Conservation (phyloP, 2,797 vertebrate species). For the Lagothrix lagotricha region DNA sequence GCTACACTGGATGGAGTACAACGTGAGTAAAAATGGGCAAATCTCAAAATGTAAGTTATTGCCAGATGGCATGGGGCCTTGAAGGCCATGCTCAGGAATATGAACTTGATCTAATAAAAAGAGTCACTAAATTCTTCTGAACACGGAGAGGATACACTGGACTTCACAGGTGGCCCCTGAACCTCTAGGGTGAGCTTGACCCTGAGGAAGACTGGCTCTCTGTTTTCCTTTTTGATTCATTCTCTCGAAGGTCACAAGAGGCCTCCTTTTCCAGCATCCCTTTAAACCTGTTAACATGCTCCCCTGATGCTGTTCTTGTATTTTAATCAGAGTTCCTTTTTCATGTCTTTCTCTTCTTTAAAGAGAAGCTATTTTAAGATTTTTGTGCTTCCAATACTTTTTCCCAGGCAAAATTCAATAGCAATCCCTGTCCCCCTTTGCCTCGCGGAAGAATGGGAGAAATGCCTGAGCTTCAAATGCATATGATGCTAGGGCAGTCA, state of each 20-base stretch:
- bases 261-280: neutral
- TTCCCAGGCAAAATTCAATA: constrained; percentile 26
- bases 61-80: neutral
- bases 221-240: constrained; percentile 59
- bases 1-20: neutral
- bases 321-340: constrained; percentile 5
- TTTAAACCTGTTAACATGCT: neutral
- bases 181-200: neutral
- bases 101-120: neutral
- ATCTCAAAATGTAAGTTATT: neutral
- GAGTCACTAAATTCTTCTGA: neutral
- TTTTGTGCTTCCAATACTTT: constrained; percentile 9
- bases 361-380: constrained; percentile 28
- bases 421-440: neutral
- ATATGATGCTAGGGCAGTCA: neutral
- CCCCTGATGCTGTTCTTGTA: constrained; percentile 44
- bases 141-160: fast-evolving
- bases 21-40: neutral
- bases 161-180: neutral
- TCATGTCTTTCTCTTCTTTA: neutral
- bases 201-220: constrained; percentile 62
- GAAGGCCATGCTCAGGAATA: neutral
- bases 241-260: constrained; percentile 32
- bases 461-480: neutral
- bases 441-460: neutral